A percentile compares a stretch with the other conserved stretches of the same genome.
These are phyloP conservation scores for Momotus momota DNA, from an alignment of 2,797 vertebrate genomes.

Conservation along the genomic window DNA sequence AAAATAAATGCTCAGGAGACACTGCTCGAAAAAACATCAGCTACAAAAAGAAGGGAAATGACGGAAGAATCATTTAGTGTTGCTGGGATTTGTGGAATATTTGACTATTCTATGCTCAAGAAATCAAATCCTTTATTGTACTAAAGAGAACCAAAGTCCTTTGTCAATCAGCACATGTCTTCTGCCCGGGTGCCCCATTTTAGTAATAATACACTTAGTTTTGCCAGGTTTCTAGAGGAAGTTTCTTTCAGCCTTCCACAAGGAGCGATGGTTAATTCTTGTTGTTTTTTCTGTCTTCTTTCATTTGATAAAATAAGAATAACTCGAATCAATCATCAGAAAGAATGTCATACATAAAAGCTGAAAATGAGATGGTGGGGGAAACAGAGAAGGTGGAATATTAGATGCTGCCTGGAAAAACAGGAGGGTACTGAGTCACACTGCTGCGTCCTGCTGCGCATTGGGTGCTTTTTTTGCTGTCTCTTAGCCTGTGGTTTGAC, in stretches of 20 bases:
- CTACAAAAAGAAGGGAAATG: neutral
- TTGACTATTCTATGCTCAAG: neutral
- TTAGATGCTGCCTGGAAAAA: neutral
- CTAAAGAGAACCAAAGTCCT: neutral
- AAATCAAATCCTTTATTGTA: neutral
- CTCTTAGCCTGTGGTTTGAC: neutral
- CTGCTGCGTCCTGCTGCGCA: neutral
- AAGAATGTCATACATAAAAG: constrained; percentile 11
- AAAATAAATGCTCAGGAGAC: neutral
- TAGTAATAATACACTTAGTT: neutral
- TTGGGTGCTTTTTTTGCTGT: neutral
- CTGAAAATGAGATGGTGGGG: neutral
- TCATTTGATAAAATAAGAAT: constrained; percentile 46
- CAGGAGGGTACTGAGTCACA: neutral
- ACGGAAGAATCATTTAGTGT: neutral
- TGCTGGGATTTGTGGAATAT: neutral
- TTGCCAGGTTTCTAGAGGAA: neutral
- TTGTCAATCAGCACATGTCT: neutral
- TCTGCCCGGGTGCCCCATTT: neutral
- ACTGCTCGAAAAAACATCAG: neutral
- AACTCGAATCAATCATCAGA: constrained; percentile 40
- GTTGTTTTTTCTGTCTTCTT: constrained; percentile 39
- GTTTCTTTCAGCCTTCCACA: neutral
- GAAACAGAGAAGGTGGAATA: neutral
- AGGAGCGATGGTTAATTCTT: neutral